Conservation (phyloP, 2,113 vertebrate genomes). For the Mustelus asterias region DNA sequence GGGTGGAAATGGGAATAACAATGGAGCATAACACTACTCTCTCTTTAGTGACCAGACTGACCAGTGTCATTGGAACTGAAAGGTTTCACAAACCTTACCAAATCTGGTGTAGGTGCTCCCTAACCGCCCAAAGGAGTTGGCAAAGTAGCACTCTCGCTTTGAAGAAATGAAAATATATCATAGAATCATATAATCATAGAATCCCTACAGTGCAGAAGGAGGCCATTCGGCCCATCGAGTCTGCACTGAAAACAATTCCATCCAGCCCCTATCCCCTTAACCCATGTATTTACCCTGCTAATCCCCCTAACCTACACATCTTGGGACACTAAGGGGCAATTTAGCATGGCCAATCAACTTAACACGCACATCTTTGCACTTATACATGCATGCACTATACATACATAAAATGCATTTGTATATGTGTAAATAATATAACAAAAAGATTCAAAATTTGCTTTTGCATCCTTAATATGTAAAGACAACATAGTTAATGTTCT, state of each 20-base stretch:
- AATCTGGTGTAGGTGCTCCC: background rate
- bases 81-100: background rate
- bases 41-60: background rate
- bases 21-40: background rate
- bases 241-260: no score
- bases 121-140: background rate
- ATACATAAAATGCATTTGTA: background rate
- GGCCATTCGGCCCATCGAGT: no score
- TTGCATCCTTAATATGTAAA: background rate
- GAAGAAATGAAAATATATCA: background rate
- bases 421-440: background rate
- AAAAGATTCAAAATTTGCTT: background rate
- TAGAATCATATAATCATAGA: background rate
- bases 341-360: no score
- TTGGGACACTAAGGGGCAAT: no score
- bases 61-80: background rate
- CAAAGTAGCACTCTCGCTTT: background rate
- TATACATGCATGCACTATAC: background rate
- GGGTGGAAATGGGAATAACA: background rate
- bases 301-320: no score
- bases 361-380: no score
- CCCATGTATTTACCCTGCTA: no score
- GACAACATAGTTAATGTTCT: background rate
- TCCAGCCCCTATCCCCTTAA: no score
- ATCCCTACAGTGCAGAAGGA: no score